Evolutionary conservation across 2,888 invertebrate species (phyloP), one percentile per base, ranked within the genome.

Genomic region (Machimus atricapillus): DNA sequence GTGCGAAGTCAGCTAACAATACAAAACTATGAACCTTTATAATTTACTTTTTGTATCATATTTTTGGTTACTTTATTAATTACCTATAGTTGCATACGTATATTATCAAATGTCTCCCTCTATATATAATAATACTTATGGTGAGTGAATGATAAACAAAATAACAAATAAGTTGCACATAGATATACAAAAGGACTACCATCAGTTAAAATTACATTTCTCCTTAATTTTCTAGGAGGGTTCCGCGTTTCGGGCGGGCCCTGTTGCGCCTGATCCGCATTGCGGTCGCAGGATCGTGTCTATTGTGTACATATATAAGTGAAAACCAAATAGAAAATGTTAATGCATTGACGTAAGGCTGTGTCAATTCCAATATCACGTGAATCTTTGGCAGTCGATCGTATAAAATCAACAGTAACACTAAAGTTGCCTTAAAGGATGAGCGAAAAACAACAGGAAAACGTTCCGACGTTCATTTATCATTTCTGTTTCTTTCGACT

Each of bases 1-100:
- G 81, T 81, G 81, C 81, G 81, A 81, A 81, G 56, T 81, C 81
- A 81, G 81, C 81, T 81, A 81, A 81, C 81, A 81, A 81, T 81
- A 81, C 81, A 81, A 81, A 81, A 81, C 81, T 81, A 81, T 81
- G 81, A 81, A 81, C 81, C 56, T 81, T 81, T 81, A 81, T 81
- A 81, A 81, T 81, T 81, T 81, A 81, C 34, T 37, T 78, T 81
- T 81, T 81, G 37, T 27, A 43, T 56, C 52, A 81, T 81, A 56
- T 81, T 81, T 81, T 81, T 81, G 81, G 81, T 81, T 81, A 81
- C 81, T 81, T 81, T 52, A 81, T 81, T 81, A 56, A 56, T 81
- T 81, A 81, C 81, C 81, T 81, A 81, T 81, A 81, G 81, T 81
- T 81, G 81, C 81, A 81, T 81, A 81, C 56, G 81, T 56, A 81